A percentile compares a stretch with the other conserved stretches of the same genome.
Conservation (phyloP, 1,140 invertebrate genomes). For the Drosophila tsacasi region DNA sequence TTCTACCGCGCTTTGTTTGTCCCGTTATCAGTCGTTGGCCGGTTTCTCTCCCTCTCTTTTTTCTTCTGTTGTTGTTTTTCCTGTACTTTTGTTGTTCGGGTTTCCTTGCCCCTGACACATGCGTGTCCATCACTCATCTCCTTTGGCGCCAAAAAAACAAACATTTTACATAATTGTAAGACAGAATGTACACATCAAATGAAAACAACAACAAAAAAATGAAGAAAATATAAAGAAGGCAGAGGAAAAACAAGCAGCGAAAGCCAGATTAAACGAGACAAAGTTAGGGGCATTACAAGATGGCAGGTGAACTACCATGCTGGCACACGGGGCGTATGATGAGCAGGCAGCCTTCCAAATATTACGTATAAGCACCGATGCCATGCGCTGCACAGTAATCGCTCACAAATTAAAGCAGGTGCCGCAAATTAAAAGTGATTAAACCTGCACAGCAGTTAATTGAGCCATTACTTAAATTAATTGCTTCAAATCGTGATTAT, state of each 20-base stretch:
- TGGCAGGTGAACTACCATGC: conserved; percentile 10
- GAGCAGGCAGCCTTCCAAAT: conserved; percentile 39
- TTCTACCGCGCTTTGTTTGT: conserved; percentile 1
- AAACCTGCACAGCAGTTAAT: conserved; percentile 33
- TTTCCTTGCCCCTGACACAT: conserved; percentile 21
- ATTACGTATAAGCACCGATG: conserved; percentile 57
- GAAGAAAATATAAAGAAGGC: no score
- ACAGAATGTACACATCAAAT: conserved; percentile 32
- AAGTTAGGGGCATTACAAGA: conserved; percentile 17
- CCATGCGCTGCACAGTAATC: conserved; percentile 16
- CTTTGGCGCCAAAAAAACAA: conserved; percentile 51
- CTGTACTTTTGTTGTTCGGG: not conserved
- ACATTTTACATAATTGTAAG: conserved; percentile 55
- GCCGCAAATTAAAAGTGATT: conserved; percentile 39
- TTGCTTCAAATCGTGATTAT: conserved; percentile 28
- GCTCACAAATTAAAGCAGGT: conserved; percentile 38
- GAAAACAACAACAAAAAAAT: not conserved
- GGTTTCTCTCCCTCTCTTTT: not conserved
- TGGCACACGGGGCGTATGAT: conserved; percentile 37
- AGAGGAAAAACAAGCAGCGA: not conserved
- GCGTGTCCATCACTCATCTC: conserved; percentile 50
- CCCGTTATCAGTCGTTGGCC: conserved; percentile 34
- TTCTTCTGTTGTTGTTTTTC: not conserved
- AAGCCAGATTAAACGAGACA: conserved; percentile 11
- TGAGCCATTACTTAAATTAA: conserved; percentile 48